Percentiles rank a stretch among this genome's conserved stretches.
phyloP scores from a whole-genome alignment of 2,888 invertebrate genomes.

The Achlya flavicornis region DNA sequence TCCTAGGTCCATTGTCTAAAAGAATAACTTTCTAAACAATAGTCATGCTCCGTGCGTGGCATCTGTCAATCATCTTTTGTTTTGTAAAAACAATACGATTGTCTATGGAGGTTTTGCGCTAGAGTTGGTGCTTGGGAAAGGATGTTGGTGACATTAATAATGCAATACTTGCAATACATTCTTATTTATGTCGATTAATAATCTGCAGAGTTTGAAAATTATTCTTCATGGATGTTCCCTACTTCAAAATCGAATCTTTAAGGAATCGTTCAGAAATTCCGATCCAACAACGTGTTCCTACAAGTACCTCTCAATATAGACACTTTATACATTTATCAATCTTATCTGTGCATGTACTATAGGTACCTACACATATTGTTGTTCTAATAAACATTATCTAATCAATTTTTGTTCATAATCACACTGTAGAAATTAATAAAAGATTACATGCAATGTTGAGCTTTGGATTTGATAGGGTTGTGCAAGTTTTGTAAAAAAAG shows the following conservation, averaged over 20 bases:
- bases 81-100: conserved; percentile 32
- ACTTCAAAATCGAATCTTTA: background rate
- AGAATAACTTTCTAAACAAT: conserved; percentile 39
- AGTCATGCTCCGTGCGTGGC: conserved; percentile 23
- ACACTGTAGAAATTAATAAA: background rate
- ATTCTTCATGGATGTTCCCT: too few relatives aligned
- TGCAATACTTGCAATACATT: background rate
- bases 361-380: background rate
- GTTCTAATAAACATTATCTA: conserved; percentile 11
- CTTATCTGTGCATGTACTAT: background rate
- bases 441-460: background rate
- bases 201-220: background rate
- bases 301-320: background rate
- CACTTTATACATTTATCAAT: background rate
- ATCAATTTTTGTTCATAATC: conserved; percentile 2
- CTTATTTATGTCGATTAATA: background rate
- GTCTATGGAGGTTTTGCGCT: conserved; percentile 12
- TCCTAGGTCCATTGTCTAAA: conserved; percentile 30
- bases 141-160: conserved; percentile 8
- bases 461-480: background rate
- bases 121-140: conserved; percentile 3
- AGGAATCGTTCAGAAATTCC: background rate
- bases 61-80: conserved; percentile 39
- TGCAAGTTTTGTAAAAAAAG: background rate
- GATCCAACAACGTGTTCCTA: background rate